Evolutionary conservation across 2,888 invertebrate genomes (phyloP), one percentile per base, ranked within the genome.

Genomic region (Heliothis peltigera): DNA sequence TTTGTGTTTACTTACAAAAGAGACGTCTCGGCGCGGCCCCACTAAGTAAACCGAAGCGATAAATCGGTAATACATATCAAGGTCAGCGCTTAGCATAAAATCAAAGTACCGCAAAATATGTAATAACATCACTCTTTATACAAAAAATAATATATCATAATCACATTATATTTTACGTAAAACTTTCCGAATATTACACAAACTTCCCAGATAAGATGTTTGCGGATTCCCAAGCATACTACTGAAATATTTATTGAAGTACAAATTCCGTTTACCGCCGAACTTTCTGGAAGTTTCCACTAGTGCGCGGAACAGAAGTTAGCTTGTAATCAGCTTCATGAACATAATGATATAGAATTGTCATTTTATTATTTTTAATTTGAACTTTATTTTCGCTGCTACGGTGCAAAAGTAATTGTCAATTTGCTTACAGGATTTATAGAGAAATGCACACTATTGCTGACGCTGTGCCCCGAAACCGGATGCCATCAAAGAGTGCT

Each of bases 171-270:
- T 51, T 57, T 56, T 75, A 66, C 58, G 57, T 28, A 53, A 15
- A 60, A 77, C 47, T 64, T 63, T 32, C 21, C 15, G 64, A 64
- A 49, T 60, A 64, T 64, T 46, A 59, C 53, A 22, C 28, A 58
- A 79, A 75, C 54, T 64, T 68, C 25, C 19, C 8, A 59, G 70
- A 69, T 70, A 68, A 72, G 54, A 75, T 65, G 56, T 71, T 76
- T 52, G 52, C 35, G 57, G 76, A 72, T 72, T 68, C 19, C 62
- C 59, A 79, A 58, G 60, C 58, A 79, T 44, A 65, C 59, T 64
- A 48, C 77, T 68, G 59, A 66, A 79, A 76, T 79, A 76, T 76
- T 72, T 72, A 76, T 72, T 60, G 68, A 66, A 77, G 80, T 65
- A 79, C 63, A 66, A 76, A 72, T 79, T 77, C 68, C 63, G 52